Evolutionary conservation across 2,888 invertebrate species (phyloP).

Genomic region (Melangyna quadrimaculata): DNA sequence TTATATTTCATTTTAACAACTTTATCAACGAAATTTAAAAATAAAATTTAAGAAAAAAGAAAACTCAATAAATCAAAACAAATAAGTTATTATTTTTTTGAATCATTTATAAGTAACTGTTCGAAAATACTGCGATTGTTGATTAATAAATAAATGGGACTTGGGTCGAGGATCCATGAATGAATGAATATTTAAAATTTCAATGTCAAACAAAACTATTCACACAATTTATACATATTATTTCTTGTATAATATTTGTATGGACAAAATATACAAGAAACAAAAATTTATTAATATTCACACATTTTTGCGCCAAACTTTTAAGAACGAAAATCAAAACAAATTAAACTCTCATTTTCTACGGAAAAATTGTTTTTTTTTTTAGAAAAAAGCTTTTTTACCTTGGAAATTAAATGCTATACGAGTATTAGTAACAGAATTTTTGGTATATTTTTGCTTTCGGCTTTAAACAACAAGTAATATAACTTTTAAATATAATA

Average conservation of each 20-base stretch:
- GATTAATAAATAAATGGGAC: neutral
- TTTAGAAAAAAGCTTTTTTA: slow-evolving; percentile 61
- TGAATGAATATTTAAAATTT: slow-evolving; percentile 28
- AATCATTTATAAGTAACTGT: neutral
- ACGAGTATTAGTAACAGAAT: slow-evolving; percentile 42
- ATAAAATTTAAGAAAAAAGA: neutral
- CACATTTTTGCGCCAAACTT: slow-evolving; percentile 25
- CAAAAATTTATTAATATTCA: slow-evolving; percentile 29
- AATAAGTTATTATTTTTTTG: neutral
- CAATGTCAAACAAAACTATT: slow-evolving; percentile 52
- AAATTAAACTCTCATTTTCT: slow-evolving; percentile 17
- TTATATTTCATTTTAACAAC: neutral
- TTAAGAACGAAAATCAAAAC: neutral
- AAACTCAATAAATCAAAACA: neutral
- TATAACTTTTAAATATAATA: slow-evolving; percentile 49
- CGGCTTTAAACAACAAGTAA: slow-evolving; percentile 49
- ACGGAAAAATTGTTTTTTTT: slow-evolving; percentile 53
- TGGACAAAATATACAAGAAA: neutral
- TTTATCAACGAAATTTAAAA: neutral
- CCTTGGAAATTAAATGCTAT: slow-evolving; percentile 61
- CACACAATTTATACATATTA: slow-evolving; percentile 60
- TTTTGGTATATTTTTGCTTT: slow-evolving; percentile 38
- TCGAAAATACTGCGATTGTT: slow-evolving; percentile 5
- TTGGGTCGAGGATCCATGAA: slow-evolving; percentile 11
- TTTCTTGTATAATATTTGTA: slow-evolving; percentile 16